Conservation (phyloP, 2,888 invertebrate genomes). For the Ophion costatus region DNA sequence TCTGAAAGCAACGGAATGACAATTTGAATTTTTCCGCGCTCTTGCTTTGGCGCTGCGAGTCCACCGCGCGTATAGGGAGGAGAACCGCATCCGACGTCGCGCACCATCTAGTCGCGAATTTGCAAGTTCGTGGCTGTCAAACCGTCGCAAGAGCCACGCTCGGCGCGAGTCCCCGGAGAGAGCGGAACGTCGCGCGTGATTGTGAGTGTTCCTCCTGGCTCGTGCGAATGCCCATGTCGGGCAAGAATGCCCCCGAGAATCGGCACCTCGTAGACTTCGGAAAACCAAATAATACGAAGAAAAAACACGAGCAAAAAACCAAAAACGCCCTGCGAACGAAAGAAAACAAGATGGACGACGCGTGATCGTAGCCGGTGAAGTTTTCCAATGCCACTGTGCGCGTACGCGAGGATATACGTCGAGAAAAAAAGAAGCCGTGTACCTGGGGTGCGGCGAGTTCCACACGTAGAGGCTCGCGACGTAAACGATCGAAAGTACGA, state of each 20-base stretch:
- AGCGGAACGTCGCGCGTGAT: constrained; percentile 60
- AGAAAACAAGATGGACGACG: constrained; percentile 45
- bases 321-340: neutral
- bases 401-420: neutral
- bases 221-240: constrained; percentile 9
- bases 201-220: constrained; percentile 52
- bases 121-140: constrained; percentile 72
- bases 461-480: constrained; percentile 95
- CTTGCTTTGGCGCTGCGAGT: constrained; percentile 37
- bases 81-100: constrained; percentile 54
- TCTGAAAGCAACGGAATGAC: constrained; percentile 85
- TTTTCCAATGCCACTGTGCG: constrained; percentile 15
- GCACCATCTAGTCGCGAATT: constrained; percentile 68
- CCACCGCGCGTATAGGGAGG: neutral
- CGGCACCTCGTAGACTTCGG: neutral
- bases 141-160: constrained; percentile 32
- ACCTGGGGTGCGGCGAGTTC: constrained; percentile 91
- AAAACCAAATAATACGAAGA: neutral
- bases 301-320: neutral
- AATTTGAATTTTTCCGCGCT: constrained; percentile 52
- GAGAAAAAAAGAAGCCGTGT: constrained; percentile 79
- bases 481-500: constrained; percentile 91
- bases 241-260: neutral
- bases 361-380: constrained; percentile 49
- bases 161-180: constrained; percentile 49